Percentiles rank a stretch among this genome's conserved stretches.
Evolutionary conservation across 2,113 vertebrate genomes (phyloP).

Genomic region (Felis catus): DNA sequence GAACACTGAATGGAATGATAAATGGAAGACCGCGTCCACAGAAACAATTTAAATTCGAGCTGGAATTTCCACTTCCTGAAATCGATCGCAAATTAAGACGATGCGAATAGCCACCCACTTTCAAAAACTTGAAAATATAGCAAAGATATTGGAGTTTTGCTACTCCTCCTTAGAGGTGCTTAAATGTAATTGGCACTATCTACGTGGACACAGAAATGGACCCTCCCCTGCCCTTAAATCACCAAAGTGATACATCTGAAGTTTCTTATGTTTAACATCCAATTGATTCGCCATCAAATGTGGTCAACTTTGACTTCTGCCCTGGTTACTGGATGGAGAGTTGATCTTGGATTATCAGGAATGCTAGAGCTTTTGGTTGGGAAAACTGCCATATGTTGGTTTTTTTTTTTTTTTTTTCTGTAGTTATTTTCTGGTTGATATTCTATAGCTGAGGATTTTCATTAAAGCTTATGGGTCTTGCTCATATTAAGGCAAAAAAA

Average conservation of each 20-base stretch:
- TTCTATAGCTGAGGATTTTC: neutral
- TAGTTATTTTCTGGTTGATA: slow-evolving; percentile 8
- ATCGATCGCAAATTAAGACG: neutral
- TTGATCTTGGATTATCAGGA: neutral
- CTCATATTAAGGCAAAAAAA: neutral
- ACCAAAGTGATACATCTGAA: neutral
- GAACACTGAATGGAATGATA: neutral
- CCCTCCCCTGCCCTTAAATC: neutral
- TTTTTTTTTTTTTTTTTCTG: neutral
- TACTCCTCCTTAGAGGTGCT: neutral
- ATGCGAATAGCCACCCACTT: neutral
- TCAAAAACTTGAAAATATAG: slow-evolving; percentile 19
- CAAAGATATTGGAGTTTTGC: neutral
- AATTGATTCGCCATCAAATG: neutral
- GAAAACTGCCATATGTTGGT: neutral
- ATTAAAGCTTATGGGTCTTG: neutral
- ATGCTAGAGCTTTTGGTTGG: neutral
- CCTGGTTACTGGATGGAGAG: neutral
- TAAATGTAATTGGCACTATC: neutral
- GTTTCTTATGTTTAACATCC: neutral
- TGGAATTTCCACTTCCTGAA: neutral
- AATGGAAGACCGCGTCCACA: neutral
- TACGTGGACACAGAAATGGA: neutral
- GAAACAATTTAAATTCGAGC: slow-evolving; percentile 44
- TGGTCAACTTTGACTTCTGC: neutral